Evolutionary conservation across 2,113 vertebrate species (phyloP), one percentile per base, ranked within the genome.

Genomic region (Myodes glareolus): DNA sequence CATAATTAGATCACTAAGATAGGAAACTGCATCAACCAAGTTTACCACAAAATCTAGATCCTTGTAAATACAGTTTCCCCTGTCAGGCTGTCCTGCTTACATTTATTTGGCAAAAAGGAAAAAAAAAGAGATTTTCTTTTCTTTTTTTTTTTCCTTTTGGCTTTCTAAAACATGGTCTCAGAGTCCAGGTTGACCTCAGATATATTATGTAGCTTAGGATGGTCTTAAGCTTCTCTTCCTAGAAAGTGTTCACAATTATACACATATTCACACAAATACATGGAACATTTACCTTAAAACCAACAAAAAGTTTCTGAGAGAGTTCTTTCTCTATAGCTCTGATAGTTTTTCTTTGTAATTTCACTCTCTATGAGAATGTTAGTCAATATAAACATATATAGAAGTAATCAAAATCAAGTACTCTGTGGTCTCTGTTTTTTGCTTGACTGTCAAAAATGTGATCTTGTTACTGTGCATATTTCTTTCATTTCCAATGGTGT

Each of bases 21-120:
- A 80, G 68, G 19, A 93, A 93, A 88, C 42, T 31, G 36, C 47
- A 77, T 91, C 45, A 87, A 77, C 88, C n/a, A 87, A 94, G 16
- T 82, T 91, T 91, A 84, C n/a, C 29, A 78, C 75, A 68, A 81
- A 94, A 13, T 67, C 0, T 78, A 58, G 33, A 84, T 88, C 27
- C 81, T 73, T 80, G 21, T 58, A 55, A 81, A 55, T 39, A 52
- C 2, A 31, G n/a, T 63, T 47, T 70, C 39, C 33, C 88, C 81
- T 25, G 68, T 27, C 42, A 90, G 88, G 42, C 42, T 94, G 31
- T 45, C 61, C 31, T 45, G 75, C n/a, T 96, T 86, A 86, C 36
- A 81, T 94, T 84, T 78, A 58, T 82, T 63, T 88, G 61, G 14
- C 80, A 61, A 82, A 82, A 61, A 3, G 45, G 7, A 39, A 61